A percentile compares a stretch with the other conserved stretches of the same genome.
Evolutionary conservation across 2,888 invertebrate species (phyloP).

Genomic region (Cheilosia impressa): DNA sequence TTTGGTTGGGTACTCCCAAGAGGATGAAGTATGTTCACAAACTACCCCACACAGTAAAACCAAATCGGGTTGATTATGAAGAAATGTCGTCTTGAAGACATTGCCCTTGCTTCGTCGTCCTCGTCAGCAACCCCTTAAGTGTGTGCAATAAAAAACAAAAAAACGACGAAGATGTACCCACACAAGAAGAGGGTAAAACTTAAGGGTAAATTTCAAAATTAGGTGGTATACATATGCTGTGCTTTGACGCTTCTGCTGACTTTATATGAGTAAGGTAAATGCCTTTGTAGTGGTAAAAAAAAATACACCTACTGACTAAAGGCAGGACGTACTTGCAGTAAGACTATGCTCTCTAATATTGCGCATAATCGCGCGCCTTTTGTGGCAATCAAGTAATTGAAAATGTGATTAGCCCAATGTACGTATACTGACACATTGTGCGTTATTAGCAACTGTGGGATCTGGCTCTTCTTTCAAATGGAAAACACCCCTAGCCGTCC

Average conservation of each 20-base stretch:
- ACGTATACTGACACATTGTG: neutral
- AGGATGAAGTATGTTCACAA: slow-evolving; percentile 30
- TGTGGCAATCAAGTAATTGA: slow-evolving; percentile 51
- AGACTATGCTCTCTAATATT: slow-evolving; percentile 19
- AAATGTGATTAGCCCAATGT: slow-evolving; percentile 2
- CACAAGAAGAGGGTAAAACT: slow-evolving; percentile 1
- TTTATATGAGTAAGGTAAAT: slow-evolving; percentile 1
- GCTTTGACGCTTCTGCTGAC: slow-evolving; percentile 6
- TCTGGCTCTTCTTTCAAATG: neutral
- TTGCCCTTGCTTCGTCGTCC: slow-evolving; percentile 14
- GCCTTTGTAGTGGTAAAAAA: slow-evolving; percentile 5
- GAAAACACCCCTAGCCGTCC: neutral
- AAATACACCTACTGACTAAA: neutral
- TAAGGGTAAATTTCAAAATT: slow-evolving; percentile 44
- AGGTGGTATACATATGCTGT: slow-evolving; percentile 27
- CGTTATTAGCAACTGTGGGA: neutral
- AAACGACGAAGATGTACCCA: neutral
- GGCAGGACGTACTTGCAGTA: slow-evolving; percentile 2
- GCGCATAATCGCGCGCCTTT: slow-evolving; percentile 25
- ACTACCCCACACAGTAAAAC: slow-evolving; percentile 11
- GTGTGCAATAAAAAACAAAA: slow-evolving; percentile 10
- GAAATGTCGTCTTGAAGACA: slow-evolving; percentile 48
- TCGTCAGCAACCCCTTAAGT: slow-evolving; percentile 31
- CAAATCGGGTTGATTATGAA: slow-evolving; percentile 53
- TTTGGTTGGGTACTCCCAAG: slow-evolving; percentile 50